These are phyloP conservation scores for Amphiprion ocellaris DNA, from an alignment of 2,113 vertebrate species.

Conservation along the genomic window DNA sequence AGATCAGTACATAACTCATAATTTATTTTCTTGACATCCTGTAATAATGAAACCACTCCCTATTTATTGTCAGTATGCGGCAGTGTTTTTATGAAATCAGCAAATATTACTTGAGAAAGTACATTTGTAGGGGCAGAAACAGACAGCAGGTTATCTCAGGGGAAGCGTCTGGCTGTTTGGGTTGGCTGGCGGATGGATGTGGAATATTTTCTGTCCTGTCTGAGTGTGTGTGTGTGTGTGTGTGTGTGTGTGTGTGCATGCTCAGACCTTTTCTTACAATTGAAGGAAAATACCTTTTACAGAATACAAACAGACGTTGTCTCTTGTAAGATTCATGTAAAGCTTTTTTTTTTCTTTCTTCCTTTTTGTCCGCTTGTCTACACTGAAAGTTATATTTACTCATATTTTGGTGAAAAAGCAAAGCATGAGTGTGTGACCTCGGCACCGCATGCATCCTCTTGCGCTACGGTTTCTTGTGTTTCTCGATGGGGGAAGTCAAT, in stretches of 20 bases:
- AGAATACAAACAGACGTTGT: constrained; percentile 52
- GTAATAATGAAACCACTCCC: constrained; percentile 40
- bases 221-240: background rate
- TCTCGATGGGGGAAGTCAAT: constrained; percentile 68
- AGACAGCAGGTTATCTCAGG: constrained; percentile 40
- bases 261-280: constrained; percentile 20
- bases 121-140: constrained; percentile 37
- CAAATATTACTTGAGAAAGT: constrained; percentile 49
- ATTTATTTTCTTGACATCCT: constrained; percentile 38
- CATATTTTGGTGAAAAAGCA: constrained; percentile 42
- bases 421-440: constrained; percentile 59
- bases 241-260: background rate
- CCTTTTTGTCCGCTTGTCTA: constrained; percentile 5
- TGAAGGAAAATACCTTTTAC: constrained; percentile 18
- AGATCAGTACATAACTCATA: constrained; percentile 33
- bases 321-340: constrained; percentile 50
- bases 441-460: constrained; percentile 50
- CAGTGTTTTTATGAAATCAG: constrained; percentile 50
- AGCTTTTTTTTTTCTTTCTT: constrained; percentile 26
- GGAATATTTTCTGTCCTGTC: constrained; percentile 18
- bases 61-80: constrained; percentile 19
- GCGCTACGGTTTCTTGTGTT: constrained; percentile 66
- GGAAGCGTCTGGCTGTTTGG: constrained; percentile 33
- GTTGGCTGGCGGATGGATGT: constrained; percentile 32
- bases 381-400: constrained; percentile 55